These are phyloP conservation scores for Apocrypta bakeri DNA, from an alignment of 1,140 invertebrate species.

Conservation along the genomic window DNA sequence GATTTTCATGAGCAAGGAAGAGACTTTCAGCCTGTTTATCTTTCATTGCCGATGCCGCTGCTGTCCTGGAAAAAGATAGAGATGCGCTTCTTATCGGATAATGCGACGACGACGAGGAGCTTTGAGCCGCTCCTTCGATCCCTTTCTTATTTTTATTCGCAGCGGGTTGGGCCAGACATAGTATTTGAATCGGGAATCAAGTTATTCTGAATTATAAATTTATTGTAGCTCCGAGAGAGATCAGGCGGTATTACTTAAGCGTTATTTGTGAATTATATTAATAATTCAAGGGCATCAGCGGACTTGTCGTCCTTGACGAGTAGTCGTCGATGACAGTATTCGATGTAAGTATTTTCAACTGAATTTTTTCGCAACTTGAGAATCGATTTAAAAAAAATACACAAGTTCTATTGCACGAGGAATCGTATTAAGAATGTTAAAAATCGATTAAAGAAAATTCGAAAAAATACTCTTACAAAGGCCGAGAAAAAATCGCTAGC, in stretches of 20 bases:
- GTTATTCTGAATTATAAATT: constrained; percentile 48
- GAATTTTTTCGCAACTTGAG: background rate
- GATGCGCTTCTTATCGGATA: constrained; percentile 28
- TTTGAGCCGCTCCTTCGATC: background rate
- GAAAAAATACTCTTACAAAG: background rate
- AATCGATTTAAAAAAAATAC: background rate
- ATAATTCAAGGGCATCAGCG: constrained; percentile 28
- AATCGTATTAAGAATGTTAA: no score
- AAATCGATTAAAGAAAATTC: background rate
- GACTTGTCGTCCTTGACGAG: background rate
- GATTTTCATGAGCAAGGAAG: constrained; percentile 11
- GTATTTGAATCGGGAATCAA: constrained; percentile 37
- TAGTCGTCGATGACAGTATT: background rate
- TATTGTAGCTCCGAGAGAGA: background rate
- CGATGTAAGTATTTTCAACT: background rate
- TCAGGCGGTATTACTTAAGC: constrained; percentile 23
- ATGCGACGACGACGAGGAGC: constrained; percentile 11
- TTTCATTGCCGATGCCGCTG: constrained; percentile 28
- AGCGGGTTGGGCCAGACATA: background rate
- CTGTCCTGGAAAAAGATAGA: background rate
- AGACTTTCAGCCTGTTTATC: constrained; percentile 33
- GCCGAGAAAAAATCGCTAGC: background rate
- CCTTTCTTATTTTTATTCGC: constrained; percentile 12
- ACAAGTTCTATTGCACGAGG: no score
- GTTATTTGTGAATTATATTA: constrained; percentile 41